A percentile compares a stretch with the other conserved stretches of the same genome.
phyloP scores from a whole-genome alignment of 2,113 vertebrate species.

The Neomonachus schauinslandi region DNA sequence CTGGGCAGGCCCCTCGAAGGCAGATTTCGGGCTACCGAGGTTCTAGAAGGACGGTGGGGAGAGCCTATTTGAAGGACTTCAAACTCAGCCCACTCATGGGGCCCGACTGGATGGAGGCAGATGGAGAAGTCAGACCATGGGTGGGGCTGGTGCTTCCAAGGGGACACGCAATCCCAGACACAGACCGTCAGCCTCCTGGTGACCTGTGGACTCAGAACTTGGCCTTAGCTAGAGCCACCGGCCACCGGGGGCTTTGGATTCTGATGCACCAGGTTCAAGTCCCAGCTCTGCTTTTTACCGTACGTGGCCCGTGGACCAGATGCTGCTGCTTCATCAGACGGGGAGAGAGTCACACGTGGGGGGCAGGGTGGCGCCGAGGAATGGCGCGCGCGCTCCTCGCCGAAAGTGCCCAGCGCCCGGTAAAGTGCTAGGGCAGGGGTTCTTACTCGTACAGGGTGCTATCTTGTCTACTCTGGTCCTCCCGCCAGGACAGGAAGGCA shows the following conservation, averaged over 20 bases:
- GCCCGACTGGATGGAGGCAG: slow-evolving; percentile 43
- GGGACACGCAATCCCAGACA: rapidly evolving
- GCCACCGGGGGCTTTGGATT: background rate
- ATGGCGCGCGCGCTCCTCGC: rapidly evolving
- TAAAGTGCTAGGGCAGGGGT: background rate
- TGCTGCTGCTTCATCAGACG: background rate
- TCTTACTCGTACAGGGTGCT: rapidly evolving
- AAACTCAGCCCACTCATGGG: slow-evolving; percentile 17
- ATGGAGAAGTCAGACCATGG: background rate
- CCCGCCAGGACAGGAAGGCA: slow-evolving; percentile 20
- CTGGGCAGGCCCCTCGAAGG: background rate
- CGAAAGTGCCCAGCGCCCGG: background rate
- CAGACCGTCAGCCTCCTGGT: rapidly evolving
- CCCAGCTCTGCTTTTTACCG: background rate
- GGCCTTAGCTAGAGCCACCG: background rate
- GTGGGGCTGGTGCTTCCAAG: background rate
- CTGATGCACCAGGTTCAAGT: rapidly evolving
- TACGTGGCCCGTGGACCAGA: background rate
- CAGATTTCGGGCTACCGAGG: slow-evolving; percentile 30
- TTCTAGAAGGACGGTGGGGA: background rate
- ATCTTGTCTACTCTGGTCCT: slow-evolving; percentile 1
- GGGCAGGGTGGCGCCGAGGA: rapidly evolving
- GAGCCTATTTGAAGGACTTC: background rate
- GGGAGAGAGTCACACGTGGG: rapidly evolving
- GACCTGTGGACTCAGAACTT: rapidly evolving